phyloP scores from a whole-genome alignment of 23 tunicate species.

The Botrylloides violaceus region DNA sequence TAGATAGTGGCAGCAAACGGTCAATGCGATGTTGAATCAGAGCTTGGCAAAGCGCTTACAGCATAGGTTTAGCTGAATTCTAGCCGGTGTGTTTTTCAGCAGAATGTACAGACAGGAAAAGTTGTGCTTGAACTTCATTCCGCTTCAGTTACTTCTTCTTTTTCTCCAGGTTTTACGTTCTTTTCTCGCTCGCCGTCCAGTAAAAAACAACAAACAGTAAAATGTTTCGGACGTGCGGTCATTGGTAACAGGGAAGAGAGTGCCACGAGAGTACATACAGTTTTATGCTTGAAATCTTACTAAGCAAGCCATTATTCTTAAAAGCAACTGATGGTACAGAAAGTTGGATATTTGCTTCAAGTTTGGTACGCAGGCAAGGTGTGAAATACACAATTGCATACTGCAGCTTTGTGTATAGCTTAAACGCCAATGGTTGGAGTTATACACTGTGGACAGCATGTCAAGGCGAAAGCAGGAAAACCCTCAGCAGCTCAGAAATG shows the following conservation, averaged over 20 bases:
- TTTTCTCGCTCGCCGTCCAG: slow-evolving; percentile 17
- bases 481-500: slow-evolving; percentile 31
- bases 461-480: slow-evolving; percentile 23
- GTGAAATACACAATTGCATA: slow-evolving; percentile 5
- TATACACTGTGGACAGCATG: slow-evolving; percentile 8
- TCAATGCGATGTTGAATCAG: no score
- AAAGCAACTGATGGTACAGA: no score
- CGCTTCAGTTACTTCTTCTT: slow-evolving; percentile 22
- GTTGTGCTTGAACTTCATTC: slow-evolving; percentile 21
- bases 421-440: background rate
- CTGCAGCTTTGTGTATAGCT: background rate
- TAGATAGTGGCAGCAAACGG: background rate
- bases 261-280: no score
- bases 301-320: no score
- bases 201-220: slow-evolving; percentile 20
- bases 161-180: slow-evolving; percentile 18
- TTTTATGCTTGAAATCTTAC: no score
- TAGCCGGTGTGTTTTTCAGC: background rate
- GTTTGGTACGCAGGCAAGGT: no score
- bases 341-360: no score
- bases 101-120: background rate
- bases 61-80: no score
- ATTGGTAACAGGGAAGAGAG: slow-evolving; percentile 23
- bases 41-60: no score
- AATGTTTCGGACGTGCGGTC: slow-evolving; percentile 31